These are phyloP conservation scores for Drosophila ochracea DNA, from an alignment of 2,888 invertebrate species.

Conservation along the genomic window DNA sequence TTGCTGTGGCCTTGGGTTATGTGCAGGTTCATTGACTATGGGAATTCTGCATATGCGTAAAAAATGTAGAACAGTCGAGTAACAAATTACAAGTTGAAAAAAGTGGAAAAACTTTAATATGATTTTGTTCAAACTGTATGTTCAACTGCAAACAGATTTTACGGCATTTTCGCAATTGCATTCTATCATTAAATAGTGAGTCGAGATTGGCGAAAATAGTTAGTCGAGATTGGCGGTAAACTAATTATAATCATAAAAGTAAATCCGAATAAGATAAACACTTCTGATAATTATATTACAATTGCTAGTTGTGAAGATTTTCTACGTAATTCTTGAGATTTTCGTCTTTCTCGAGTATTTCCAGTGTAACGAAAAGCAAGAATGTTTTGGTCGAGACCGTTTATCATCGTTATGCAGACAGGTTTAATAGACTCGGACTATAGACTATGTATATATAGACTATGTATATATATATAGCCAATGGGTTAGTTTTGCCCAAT, in stretches of 20 bases:
- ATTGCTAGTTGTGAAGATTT: too few species aligned
- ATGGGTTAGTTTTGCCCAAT: neutral
- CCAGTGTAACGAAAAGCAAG: too few species aligned
- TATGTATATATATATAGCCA: neutral
- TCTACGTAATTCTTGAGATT: too few species aligned
- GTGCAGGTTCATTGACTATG: slow-evolving; percentile 30
- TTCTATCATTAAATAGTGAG: neutral
- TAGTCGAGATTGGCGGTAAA: neutral
- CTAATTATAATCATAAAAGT: neutral
- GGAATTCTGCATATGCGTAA: slow-evolving; percentile 28
- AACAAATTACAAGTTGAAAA: slow-evolving; percentile 4
- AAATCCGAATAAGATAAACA: neutral
- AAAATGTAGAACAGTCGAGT: neutral
- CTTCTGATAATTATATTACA: neutral
- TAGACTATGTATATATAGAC: too few species aligned
- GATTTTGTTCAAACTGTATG: neutral
- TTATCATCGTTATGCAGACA: too few species aligned
- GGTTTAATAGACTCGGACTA: too few species aligned
- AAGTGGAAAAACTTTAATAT: too few species aligned
- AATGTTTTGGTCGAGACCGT: too few species aligned
- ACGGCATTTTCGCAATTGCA: neutral
- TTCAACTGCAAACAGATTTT: neutral
- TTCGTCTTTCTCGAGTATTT: too few species aligned
- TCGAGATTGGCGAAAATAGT: neutral
- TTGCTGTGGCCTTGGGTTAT: slow-evolving; percentile 48